A percentile compares a stretch with the other conserved stretches of the same genome.
Evolutionary conservation across 2,113 vertebrate genomes (phyloP).

Genomic region (Galeopterus variegatus): DNA sequence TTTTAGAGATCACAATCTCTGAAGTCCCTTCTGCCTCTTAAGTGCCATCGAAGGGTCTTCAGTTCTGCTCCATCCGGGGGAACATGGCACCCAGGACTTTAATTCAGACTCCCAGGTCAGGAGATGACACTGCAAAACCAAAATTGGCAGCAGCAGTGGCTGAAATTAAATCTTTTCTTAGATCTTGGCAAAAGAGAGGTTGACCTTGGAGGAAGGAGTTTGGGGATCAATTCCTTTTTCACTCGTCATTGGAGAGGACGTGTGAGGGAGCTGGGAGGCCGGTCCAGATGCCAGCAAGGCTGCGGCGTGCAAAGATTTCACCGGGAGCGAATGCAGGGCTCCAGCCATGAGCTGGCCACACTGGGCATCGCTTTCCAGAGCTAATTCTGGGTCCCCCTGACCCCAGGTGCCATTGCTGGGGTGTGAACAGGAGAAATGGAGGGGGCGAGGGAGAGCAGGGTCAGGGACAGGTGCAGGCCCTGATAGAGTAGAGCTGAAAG

Average conservation of each 20-base stretch:
- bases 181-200: constrained; percentile 58
- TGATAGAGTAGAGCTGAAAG: rapidly evolving
- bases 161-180: constrained; percentile 48
- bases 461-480: rapidly evolving
- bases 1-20: background rate
- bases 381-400: background rate
- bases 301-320: background rate
- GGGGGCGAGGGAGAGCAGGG: rapidly evolving
- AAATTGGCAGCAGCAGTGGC: background rate
- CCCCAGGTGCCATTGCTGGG: background rate
- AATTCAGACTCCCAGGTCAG: background rate
- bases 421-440: rapidly evolving
- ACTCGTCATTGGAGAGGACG: background rate
- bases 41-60: rapidly evolving
- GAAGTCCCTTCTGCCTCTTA: background rate
- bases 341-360: rapidly evolving
- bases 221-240: background rate
- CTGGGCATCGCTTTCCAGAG: background rate
- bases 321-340: rapidly evolving
- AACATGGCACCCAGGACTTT: rapidly evolving
- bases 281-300: rapidly evolving
- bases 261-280: background rate
- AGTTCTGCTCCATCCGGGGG: rapidly evolving
- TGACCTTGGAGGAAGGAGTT: constrained; percentile 58
- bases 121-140: background rate